These are phyloP conservation scores for Paraplagusia blochii DNA, from an alignment of 2,113 vertebrate genomes.

Conservation along the genomic window DNA sequence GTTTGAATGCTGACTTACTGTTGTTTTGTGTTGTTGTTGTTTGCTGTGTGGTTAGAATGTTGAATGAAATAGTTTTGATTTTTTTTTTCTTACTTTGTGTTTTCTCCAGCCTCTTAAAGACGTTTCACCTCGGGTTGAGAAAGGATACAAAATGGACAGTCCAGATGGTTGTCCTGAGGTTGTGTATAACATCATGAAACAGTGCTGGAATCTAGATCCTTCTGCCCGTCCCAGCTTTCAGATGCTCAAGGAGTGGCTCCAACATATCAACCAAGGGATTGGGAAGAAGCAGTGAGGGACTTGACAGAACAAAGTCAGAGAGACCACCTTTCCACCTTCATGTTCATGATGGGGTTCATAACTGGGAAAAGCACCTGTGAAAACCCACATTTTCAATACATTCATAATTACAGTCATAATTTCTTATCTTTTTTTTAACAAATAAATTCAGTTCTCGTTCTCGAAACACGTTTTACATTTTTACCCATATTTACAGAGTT, in stretches of 20 bases:
- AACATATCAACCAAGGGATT: constrained; percentile 81
- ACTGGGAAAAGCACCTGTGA: background rate
- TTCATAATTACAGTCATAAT: too few relatives aligned
- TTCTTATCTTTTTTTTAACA: too few relatives aligned
- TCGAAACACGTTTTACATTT: too few relatives aligned
- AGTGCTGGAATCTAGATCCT: constrained; percentile 91
- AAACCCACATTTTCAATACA: too few relatives aligned
- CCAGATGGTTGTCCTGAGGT: constrained; percentile 87
- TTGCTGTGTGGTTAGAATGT: too few relatives aligned
- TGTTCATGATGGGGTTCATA: constrained; percentile 28
- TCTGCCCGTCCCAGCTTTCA: constrained; percentile 85
- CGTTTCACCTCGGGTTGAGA: constrained; percentile 91
- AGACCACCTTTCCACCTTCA: constrained; percentile 12
- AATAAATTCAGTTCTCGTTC: too few relatives aligned
- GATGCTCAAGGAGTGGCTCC: constrained; percentile 86
- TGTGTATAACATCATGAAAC: constrained; percentile 93
- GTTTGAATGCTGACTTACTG: too few relatives aligned
- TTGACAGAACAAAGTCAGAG: constrained; percentile 10
- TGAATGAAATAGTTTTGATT: too few relatives aligned
- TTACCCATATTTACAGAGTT: background rate
- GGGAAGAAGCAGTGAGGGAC: constrained; percentile 41
- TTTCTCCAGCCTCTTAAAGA: constrained; percentile 88
- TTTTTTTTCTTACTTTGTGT: background rate
- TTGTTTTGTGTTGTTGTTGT: too few relatives aligned
- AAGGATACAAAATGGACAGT: constrained; percentile 96